Percentiles rank a stretch among this genome's conserved stretches.
phyloP scores from a whole-genome alignment of 2,113 vertebrate genomes.

The mouse (Mus musculus) region GRCm39 chr5:32853001-32853500 shows the following conservation, averaged over 20 bases:
- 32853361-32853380: neutral
- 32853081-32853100: constrained; percentile 87
- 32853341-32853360: neutral
- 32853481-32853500: constrained; percentile 22
- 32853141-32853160: constrained; percentile 89
- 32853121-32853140: constrained; percentile 86
- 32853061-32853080: constrained; percentile 8
- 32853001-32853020: neutral
- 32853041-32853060: constrained; percentile 19
- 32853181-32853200: constrained; percentile 89
- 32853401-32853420: neutral
- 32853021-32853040: neutral
- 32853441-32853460: neutral
- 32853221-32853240: neutral
- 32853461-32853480: neutral
- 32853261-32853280: neutral
- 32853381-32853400: neutral
- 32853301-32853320: neutral
- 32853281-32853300: neutral
- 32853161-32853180: constrained; percentile 88
- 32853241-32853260: neutral
- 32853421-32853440: neutral
- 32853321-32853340: neutral
- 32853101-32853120: constrained; percentile 84
- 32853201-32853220: constrained; percentile 85